Base-by-base conservation (phyloP, 1,140 invertebrate species). In the Diprion similis region DNA sequence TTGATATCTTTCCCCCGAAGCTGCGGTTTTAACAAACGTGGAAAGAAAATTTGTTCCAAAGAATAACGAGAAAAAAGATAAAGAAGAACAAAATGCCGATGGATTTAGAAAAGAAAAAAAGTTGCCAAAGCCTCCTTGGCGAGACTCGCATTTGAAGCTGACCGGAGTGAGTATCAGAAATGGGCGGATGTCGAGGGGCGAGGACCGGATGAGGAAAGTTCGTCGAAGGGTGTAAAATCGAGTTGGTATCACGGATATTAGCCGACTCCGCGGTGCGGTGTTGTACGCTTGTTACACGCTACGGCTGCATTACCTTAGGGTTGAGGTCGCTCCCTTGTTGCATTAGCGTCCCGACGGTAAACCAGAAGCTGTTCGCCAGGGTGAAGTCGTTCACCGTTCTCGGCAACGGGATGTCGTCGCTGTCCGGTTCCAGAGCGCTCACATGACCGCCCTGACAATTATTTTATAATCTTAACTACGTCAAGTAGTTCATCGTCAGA, bases 291-390 rank as follows among this genome's bases (percentile, higher is more conserved):
- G 51, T 59, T 67, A 70, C 17, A 46, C 66, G 67, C 66, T 13
- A 66, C 24, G 24, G 24, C 24, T 37, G 24, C 24, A 79, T 82
- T 90, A 92, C 91, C 94, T 95, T 94, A 70, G 96, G 96, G 85
- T 95, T 95, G 76, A 96, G 89, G 85, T 96, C 95, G 76, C 94
- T 95, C 77, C 95, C 96, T 90, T 98, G 96, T 87, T 98, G 96
- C 96, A 98, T 97, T 76, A 98, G 92, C 10, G 95, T 96, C 70
- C 96, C 96, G 77, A 98, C 94, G 13, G 95, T 94, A 87, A 97
- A 97, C 95, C 95, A 97, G 86, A 97, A 94, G 89, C 93, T 94
- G 88, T 96, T 96, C 80, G 92, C 90, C 73, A 96, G 86, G 48
- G 91, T 95, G 83, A 96, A 96, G 84, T 94, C 93, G 85, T 95